These are phyloP conservation scores for Amblyopsis rosae DNA, from an alignment of 2,113 vertebrate species.

Conservation along the genomic window DNA sequence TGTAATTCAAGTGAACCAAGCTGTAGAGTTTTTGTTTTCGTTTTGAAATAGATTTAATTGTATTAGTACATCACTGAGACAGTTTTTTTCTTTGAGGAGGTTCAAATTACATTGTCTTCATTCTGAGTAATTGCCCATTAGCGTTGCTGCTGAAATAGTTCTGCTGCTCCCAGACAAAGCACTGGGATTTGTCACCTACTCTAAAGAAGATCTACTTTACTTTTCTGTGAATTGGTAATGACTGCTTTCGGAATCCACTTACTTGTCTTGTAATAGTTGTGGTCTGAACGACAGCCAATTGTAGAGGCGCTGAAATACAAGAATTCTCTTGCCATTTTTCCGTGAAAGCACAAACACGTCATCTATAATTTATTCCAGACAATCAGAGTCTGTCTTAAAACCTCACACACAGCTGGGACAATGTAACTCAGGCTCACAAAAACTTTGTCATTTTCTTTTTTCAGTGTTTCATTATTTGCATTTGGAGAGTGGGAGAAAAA, in stretches of 20 bases:
- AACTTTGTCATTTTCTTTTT: slow-evolving; percentile 59
- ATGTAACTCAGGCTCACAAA: slow-evolving; percentile 40
- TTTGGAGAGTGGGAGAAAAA: slow-evolving; percentile 58
- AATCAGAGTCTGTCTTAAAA: slow-evolving; percentile 42
- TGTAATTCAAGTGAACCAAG: no score
- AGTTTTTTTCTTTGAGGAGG: no score
- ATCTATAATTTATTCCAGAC: slow-evolving; percentile 49
- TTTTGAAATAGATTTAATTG: not conserved
- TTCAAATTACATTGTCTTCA: no score
- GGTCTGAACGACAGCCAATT: not conserved
- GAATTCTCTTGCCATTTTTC: slow-evolving; percentile 50
- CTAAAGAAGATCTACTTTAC: not conserved
- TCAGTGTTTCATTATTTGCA: slow-evolving; percentile 53
- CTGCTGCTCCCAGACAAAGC: not conserved
- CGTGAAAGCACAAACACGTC: slow-evolving; percentile 36
- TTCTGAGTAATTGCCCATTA: no score
- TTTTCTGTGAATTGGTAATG: not conserved
- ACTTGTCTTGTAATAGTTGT: not conserved
- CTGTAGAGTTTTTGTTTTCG: not conserved
- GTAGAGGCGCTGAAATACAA: slow-evolving; percentile 33
- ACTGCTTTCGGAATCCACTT: not conserved
- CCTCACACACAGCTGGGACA: slow-evolving; percentile 37
- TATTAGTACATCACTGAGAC: no score
- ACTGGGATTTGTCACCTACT: not conserved
- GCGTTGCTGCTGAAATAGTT: not conserved